Evolutionary conservation across 2,113 vertebrate species (phyloP), one percentile per base, ranked within the genome.

Genomic region (Mandrillus leucophaeus): DNA sequence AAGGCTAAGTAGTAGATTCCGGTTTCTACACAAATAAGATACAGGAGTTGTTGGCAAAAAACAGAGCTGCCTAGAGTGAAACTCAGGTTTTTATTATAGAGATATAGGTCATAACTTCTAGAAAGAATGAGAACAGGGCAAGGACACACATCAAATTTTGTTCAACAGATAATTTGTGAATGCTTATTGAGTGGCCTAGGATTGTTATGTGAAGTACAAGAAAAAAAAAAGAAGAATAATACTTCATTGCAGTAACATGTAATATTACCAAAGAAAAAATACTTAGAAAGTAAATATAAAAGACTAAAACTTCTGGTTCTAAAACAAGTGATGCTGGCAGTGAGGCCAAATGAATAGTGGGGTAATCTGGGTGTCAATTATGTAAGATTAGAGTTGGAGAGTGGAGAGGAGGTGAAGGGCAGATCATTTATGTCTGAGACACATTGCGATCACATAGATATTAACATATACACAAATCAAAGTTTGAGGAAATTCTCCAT

Each of bases 111-210:
- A 8, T 48, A 70, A 8, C 78, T 93, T 85, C 48, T 78, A 81
- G 88, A 90, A 88, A 95, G 84, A 61, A 85, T 90, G 85, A 76
- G 16, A 93, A 88, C 27, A 75, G 23, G 38, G 17, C 88, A 86
- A 81, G 55, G 35, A 45, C 25, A 70, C 43, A 76, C 88, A 88
- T 78, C 16, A 93, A 57, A 35, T 70, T 96, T 84, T 92, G 84
- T 85, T 91, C 43, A 88, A 45, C 5, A 43, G 48, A 35, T 89
- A 82, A 92, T 90, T 92, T 89, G 3, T 59, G 59, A 96, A 70
- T 97, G 38, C 22, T 88, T 90, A 52, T 43, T 82, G 91, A 78
- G 11, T 94, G 64, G 85, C 61, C 66, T 81, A 27, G 40, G 40
- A 81, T 66, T 18, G 86, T 82, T 59, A 10, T 52, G 13, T 35